Evolutionary conservation across 2,888 invertebrate species (phyloP).

Genomic region (Drosophila recens): DNA sequence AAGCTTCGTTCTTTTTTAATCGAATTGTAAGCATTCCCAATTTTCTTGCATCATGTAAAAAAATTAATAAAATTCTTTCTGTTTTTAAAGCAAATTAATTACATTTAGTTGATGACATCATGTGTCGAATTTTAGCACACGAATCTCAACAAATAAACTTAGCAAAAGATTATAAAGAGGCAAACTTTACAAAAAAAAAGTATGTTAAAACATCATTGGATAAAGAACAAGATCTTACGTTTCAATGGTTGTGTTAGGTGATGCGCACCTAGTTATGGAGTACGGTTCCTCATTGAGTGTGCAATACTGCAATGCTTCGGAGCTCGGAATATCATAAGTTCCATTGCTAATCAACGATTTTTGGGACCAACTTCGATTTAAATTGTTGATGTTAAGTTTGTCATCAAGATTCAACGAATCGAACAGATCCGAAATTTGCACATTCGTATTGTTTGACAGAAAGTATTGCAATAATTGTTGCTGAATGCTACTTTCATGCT

Average conservation of each 20-base stretch:
- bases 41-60: constrained; percentile 46
- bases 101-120: background rate
- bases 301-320: constrained; percentile 40
- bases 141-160: background rate
- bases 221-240: constrained; percentile 67
- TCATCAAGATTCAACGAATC: constrained; percentile 83
- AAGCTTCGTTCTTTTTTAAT: constrained; percentile 60
- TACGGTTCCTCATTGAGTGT: constrained; percentile 43
- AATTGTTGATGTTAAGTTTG: constrained; percentile 30
- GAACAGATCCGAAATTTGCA: constrained; percentile 86
- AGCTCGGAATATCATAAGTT: constrained; percentile 83
- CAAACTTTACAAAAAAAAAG: background rate
- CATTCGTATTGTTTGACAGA: constrained; percentile 87
- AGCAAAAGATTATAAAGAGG: background rate
- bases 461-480: constrained; percentile 92
- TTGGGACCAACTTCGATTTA: constrained; percentile 74
- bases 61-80: constrained; percentile 27
- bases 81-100: constrained; percentile 11
- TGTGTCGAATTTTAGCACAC: background rate
- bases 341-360: constrained; percentile 82
- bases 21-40: constrained; percentile 54
- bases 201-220: background rate
- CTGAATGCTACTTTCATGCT: constrained; percentile 89
- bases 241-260: constrained; percentile 74
- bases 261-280: constrained; percentile 67